Percentiles rank a stretch among this genome's conserved stretches.
Conservation (phyloP, 2,888 invertebrate species). For the Netelia inedita region DNA sequence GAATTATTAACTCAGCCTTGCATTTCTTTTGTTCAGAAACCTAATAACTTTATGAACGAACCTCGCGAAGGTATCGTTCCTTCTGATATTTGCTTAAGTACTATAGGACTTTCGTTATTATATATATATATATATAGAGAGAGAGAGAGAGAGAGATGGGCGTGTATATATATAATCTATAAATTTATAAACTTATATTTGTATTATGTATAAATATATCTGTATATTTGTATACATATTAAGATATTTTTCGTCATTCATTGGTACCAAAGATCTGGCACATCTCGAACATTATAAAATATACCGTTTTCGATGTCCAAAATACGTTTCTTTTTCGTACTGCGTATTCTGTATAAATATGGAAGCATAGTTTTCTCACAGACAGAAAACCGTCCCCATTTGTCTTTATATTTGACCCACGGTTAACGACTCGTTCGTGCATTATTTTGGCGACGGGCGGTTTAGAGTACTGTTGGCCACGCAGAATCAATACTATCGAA, state of each 20-base stretch:
- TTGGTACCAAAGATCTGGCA: slow-evolving; percentile 73
- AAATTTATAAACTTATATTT: slow-evolving; percentile 69
- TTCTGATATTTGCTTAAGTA: slow-evolving; percentile 62
- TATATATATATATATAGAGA: slow-evolving; percentile 70
- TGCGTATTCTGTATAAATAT: slow-evolving; percentile 55
- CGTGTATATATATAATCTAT: slow-evolving; percentile 59
- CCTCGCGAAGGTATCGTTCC: slow-evolving; percentile 52
- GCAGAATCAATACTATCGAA: slow-evolving; percentile 62
- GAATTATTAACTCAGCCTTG: slow-evolving; percentile 78
- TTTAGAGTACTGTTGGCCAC: slow-evolving; percentile 71
- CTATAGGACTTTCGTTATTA: slow-evolving; percentile 67
- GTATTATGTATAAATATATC: slow-evolving; percentile 70
- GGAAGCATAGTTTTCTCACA: slow-evolving; percentile 81
- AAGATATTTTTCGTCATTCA: slow-evolving; percentile 48
- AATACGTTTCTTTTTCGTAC: slow-evolving; percentile 50
- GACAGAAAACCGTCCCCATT: slow-evolving; percentile 80
- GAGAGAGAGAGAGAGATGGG: slow-evolving; percentile 4
- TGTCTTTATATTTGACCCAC: slow-evolving; percentile 25
- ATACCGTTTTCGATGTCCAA: slow-evolving; percentile 73
- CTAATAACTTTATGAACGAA: slow-evolving; percentile 64
- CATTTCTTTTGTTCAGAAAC: slow-evolving; percentile 75
- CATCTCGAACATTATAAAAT: slow-evolving; percentile 81
- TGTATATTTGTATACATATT: slow-evolving; percentile 70
- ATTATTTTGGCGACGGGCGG: slow-evolving; percentile 42
- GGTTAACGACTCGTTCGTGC: neutral